phyloP scores from a whole-genome alignment of 2,888 invertebrate species.

The Melipona beecheii region DNA sequence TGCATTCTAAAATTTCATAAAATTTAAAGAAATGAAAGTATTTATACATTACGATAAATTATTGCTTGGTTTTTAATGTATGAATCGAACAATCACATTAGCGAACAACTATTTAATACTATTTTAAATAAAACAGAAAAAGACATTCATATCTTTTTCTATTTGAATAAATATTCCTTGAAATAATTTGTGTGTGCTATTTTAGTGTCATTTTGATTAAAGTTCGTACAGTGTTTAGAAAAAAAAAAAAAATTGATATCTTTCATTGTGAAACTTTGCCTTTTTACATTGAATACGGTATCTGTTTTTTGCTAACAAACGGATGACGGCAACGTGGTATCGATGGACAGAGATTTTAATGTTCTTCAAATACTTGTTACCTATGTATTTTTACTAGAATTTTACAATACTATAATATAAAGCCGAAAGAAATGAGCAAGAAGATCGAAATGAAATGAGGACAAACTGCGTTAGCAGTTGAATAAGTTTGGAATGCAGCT shows the following conservation, averaged over 20 bases:
- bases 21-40: too few relatives aligned
- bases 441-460: slow-evolving; percentile 22
- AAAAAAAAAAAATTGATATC: background rate
- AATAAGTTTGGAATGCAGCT: slow-evolving; percentile 48
- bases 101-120: background rate
- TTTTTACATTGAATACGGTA: background rate
- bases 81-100: background rate
- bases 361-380: background rate
- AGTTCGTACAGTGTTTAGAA: background rate
- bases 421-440: slow-evolving; percentile 1
- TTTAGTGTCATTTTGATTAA: background rate
- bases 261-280: background rate
- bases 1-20: too few relatives aligned
- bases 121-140: background rate
- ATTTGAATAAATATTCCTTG: background rate
- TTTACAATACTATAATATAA: too few relatives aligned
- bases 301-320: background rate
- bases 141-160: background rate
- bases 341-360: background rate
- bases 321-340: background rate
- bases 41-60: too few relatives aligned
- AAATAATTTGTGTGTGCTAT: background rate
- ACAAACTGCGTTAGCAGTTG: slow-evolving; percentile 40
- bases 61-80: too few relatives aligned
- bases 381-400: background rate